A percentile compares a stretch with the other conserved stretches of the same genome.
phyloP scores from a whole-genome alignment of 2,113 vertebrate species.

The Sigmodon hispidus region DNA sequence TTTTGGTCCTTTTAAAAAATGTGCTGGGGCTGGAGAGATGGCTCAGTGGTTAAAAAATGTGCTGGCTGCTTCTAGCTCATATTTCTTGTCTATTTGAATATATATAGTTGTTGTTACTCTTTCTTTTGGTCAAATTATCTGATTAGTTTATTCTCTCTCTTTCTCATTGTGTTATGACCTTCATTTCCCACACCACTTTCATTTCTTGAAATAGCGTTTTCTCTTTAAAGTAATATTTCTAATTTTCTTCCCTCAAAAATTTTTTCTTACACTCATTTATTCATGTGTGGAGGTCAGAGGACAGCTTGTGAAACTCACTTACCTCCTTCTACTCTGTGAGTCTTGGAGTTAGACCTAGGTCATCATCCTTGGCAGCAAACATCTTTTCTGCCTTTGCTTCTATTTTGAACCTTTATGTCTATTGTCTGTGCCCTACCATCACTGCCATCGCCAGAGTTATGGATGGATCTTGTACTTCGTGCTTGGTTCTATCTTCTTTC shows the following conservation, averaged over 20 bases:
- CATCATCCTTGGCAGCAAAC: not conserved
- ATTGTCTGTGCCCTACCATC: not conserved
- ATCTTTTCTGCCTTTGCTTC: not conserved
- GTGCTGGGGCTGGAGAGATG: no score
- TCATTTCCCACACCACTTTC: not conserved
- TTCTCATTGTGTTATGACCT: not conserved
- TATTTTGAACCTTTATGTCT: not conserved
- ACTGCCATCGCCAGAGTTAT: not conserved
- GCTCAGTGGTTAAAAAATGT: not conserved
- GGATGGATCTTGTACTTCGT: no score
- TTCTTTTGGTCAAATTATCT: not conserved
- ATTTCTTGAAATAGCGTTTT: not conserved
- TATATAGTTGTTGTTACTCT: not conserved
- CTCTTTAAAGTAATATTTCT: not conserved
- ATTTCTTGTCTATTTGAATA: not conserved
- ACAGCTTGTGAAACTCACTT: no score
- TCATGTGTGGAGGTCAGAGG: not conserved
- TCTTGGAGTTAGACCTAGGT: not conserved
- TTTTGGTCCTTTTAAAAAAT: not conserved
- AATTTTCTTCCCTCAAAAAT: not conserved
- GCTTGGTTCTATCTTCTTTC: not conserved
- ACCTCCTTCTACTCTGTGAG: not conserved
- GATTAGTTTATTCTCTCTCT: not conserved
- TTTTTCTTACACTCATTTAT: not conserved
- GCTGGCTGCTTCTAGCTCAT: not conserved